These are phyloP conservation scores for Tenthredo livida DNA, from an alignment of 2,888 invertebrate genomes.

Conservation along the genomic window DNA sequence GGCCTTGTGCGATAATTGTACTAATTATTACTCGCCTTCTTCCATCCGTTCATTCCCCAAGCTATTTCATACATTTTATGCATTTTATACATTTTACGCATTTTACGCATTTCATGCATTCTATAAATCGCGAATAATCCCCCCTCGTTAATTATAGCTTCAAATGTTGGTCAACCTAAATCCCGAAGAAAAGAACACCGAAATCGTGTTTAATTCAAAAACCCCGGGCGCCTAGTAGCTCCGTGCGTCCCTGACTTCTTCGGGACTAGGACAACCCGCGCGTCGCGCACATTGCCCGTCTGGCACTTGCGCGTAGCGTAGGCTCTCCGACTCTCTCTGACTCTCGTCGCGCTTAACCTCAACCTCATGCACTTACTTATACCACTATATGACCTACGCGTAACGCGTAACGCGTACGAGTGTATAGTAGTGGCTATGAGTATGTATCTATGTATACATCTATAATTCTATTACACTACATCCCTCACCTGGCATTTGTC, in stretches of 20 bases:
- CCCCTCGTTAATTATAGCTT: too few relatives aligned
- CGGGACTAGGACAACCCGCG: conserved; percentile 17
- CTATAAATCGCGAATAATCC: too few relatives aligned
- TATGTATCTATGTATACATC: too few relatives aligned
- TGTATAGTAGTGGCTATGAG: too few relatives aligned
- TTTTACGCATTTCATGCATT: too few relatives aligned
- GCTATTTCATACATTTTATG: too few relatives aligned
- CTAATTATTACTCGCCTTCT: conserved; percentile 73
- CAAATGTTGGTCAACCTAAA: too few relatives aligned
- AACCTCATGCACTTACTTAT: background rate
- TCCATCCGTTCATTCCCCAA: background rate
- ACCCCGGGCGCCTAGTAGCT: background rate
- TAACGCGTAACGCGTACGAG: too few relatives aligned
- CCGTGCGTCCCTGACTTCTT: background rate
- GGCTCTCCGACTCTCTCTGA: background rate
- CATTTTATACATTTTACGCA: too few relatives aligned
- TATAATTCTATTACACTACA: background rate
- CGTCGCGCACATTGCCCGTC: background rate
- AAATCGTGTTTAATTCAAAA: background rate
- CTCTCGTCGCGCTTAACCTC: background rate
- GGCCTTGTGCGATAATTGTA: conserved; percentile 77
- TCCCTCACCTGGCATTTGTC: conserved; percentile 85
- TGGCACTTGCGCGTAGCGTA: background rate
- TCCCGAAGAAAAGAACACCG: background rate
- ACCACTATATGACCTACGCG: too few relatives aligned